A percentile compares a stretch with the other conserved stretches of the same genome.
phyloP scores from a whole-genome alignment of 1,140 invertebrate species.

The Mercenaria mercenaria region DNA sequence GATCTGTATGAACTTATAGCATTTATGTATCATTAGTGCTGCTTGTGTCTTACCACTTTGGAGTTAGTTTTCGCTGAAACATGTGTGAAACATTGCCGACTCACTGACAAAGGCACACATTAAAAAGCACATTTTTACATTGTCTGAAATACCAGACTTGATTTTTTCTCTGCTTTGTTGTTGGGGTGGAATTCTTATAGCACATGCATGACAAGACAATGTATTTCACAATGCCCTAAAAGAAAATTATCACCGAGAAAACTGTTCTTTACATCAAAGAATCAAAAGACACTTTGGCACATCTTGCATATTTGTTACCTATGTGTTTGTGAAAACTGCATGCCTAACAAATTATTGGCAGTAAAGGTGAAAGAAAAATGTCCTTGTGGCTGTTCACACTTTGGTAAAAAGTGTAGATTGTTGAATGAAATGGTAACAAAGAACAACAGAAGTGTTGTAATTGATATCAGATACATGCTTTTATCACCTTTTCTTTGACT shows the following conservation, averaged over 20 bases:
- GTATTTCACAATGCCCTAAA: conserved; percentile 31
- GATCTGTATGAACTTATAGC: neutral
- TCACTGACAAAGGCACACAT: neutral
- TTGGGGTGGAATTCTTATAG: neutral
- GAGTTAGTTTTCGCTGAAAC: neutral
- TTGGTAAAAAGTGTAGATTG: neutral
- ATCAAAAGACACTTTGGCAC: conserved; percentile 20
- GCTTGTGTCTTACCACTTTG: neutral
- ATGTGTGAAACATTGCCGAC: neutral
- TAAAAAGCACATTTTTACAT: conserved; percentile 17
- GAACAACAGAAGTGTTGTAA: conserved; percentile 5
- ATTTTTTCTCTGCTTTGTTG: neutral
- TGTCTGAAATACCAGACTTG: neutral
- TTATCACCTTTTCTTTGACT: conserved; percentile 22
- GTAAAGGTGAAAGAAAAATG: conserved; percentile 6
- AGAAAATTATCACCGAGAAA: conserved; percentile 17
- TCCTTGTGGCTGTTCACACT: conserved; percentile 24
- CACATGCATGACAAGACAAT: neutral
- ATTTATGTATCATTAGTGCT: neutral
- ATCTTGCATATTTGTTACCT: conserved; percentile 33
- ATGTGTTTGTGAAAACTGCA: conserved; percentile 30
- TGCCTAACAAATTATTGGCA: conserved; percentile 20
- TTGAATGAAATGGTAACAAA: conserved; percentile 26
- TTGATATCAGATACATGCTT: conserved; percentile 9
- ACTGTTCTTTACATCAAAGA: conserved; percentile 36